Conservation (phyloP, 2,888 invertebrate species). For the Caenorhabditis becei region DNA sequence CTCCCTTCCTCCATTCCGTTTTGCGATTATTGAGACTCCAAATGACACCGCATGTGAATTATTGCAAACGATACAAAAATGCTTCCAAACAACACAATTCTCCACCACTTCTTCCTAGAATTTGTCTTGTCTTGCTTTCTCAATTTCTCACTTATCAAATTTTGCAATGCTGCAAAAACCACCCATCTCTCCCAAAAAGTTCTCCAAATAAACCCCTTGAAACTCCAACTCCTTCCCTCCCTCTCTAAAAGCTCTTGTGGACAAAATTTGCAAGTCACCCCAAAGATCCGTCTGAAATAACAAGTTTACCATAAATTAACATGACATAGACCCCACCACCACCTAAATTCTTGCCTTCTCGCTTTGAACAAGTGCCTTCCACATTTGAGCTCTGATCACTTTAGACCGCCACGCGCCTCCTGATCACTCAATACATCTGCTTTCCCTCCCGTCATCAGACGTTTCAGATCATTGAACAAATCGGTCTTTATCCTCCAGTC, state of each 20-base stretch:
- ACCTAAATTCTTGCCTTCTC: constrained; percentile 4
- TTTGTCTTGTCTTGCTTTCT: too few relatives aligned
- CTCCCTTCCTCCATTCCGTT: neutral
- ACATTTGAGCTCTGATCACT: constrained; percentile 41
- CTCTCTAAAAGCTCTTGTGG: neutral
- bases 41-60: neutral
- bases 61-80: neutral
- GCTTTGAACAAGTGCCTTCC: neutral
- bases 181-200: too few relatives aligned
- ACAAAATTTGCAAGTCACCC: constrained; percentile 6
- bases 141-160: too few relatives aligned
- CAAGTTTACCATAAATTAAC: constrained; percentile 33
- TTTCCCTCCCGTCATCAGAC: constrained; percentile 20
- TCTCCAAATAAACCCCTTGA: neutral
- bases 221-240: neutral
- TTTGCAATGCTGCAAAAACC: too few relatives aligned
- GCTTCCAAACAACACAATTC: too few relatives aligned
- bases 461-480: constrained; percentile 24
- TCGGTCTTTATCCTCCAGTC: neutral
- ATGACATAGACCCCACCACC: neutral
- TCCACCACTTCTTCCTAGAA: too few relatives aligned
- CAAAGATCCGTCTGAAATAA: constrained; percentile 18
- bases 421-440: constrained; percentile 29
- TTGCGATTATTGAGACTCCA: neutral
- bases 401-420: constrained; percentile 36